Conservation (phyloP, 2,888 invertebrate species). For the Congeria kusceri region DNA sequence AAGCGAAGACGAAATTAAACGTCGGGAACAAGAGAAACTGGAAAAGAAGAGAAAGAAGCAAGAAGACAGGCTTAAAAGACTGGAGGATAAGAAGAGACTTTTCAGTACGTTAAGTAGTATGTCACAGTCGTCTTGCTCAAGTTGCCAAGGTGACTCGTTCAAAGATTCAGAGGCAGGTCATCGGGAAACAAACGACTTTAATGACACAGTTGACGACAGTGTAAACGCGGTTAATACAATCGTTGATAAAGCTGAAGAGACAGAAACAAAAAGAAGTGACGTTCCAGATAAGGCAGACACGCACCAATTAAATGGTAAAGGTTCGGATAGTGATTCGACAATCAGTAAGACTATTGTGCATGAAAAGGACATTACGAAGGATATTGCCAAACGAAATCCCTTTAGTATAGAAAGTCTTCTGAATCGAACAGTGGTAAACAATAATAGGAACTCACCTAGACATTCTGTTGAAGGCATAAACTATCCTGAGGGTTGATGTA, state of each 20-base stretch:
- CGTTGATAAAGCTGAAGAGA: conserved; percentile 10
- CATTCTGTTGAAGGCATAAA: too few relatives aligned
- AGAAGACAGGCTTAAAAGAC: conserved; percentile 90
- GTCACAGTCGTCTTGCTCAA: conserved; percentile 34
- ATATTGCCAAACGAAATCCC: conserved; percentile 54
- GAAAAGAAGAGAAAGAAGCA: conserved; percentile 92
- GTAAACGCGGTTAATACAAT: background rate
- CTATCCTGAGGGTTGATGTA: too few relatives aligned
- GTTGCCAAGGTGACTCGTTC: conserved; percentile 30
- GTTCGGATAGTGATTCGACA: background rate
- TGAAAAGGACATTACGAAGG: conserved; percentile 7
- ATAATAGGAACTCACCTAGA: too few relatives aligned
- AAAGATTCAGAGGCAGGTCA: conserved; percentile 13
- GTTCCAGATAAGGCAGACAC: background rate
- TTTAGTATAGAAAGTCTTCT: conserved; percentile 84
- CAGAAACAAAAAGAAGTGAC: background rate
- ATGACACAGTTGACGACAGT: conserved; percentile 12
- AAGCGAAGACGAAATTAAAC: conserved; percentile 89
- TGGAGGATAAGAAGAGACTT: conserved; percentile 69
- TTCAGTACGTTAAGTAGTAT: conserved; percentile 39
- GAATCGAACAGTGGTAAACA: background rate
- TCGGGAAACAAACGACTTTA: conserved; percentile 15
- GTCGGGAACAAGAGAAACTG: conserved; percentile 83
- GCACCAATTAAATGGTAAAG: background rate
- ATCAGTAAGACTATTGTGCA: background rate